These are phyloP conservation scores for Ctena decussata DNA, from an alignment of 2,888 invertebrate species.

Conservation along the genomic window DNA sequence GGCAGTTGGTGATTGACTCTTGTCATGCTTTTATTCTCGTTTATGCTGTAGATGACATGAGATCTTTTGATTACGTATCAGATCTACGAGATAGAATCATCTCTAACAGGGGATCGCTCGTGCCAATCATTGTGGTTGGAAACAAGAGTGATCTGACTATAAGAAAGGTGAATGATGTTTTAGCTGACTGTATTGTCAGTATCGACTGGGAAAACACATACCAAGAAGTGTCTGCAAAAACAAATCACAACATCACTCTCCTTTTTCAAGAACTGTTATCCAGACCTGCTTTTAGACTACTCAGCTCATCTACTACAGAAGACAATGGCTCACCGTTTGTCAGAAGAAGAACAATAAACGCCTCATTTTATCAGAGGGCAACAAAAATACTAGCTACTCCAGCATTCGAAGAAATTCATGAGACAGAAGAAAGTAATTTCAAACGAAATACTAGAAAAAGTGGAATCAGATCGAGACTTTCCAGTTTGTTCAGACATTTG, in stretches of 20 bases:
- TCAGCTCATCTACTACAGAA: too few species aligned
- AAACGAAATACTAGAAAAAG: too few species aligned
- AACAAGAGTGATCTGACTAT: conserved; percentile 15
- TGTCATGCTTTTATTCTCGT: neutral
- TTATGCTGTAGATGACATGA: neutral
- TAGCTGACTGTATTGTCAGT: conserved; percentile 15
- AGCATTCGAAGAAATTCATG: too few species aligned
- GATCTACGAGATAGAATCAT: neutral
- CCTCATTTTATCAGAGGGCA: too few species aligned
- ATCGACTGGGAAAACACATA: conserved; percentile 31
- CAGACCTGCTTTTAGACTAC: neutral
- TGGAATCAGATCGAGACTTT: too few species aligned
- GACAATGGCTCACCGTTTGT: too few species aligned
- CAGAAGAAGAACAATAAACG: too few species aligned
- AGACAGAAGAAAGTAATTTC: too few species aligned
- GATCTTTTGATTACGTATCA: neutral
- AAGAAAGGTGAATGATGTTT: neutral
- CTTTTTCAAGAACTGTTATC: neutral
- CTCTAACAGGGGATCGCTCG: neutral
- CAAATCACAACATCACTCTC: neutral
- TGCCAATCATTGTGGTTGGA: conserved; percentile 16
- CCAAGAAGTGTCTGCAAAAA: conserved; percentile 11
- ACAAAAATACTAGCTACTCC: too few species aligned
- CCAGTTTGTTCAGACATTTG: too few species aligned
- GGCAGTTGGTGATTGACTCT: neutral